phyloP scores from a whole-genome alignment of 64 coral and sea anemone species.

The Porites australiensis region DNA sequence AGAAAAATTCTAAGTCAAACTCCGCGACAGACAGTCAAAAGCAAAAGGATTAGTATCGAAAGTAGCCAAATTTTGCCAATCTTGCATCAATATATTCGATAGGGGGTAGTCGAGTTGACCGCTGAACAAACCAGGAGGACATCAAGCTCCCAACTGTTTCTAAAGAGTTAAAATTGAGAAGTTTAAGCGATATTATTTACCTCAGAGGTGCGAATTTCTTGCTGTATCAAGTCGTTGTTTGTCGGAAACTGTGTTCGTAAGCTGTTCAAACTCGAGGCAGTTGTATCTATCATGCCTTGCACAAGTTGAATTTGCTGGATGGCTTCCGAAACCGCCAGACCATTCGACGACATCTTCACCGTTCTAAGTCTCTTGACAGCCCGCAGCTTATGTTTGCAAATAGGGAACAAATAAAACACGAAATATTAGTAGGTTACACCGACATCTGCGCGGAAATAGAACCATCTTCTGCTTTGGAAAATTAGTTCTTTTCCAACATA shows the following conservation, averaged over 20 bases:
- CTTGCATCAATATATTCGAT: neutral
- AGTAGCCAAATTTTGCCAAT: neutral
- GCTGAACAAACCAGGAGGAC: neutral
- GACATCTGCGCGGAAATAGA: neutral
- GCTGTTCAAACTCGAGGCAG: conserved; percentile 91
- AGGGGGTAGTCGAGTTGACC: neutral
- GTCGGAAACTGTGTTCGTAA: conserved; percentile 88
- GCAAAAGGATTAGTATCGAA: conserved; percentile 15
- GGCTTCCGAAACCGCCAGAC: conserved; percentile 28
- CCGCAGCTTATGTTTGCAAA: conserved; percentile 55
- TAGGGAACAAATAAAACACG: conserved; percentile 23
- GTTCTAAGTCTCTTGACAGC: conserved; percentile 31
- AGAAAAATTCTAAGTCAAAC: neutral
- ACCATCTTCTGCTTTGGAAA: neutral
- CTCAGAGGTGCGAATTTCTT: conserved; percentile 98
- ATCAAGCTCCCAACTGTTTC: neutral
- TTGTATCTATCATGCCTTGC: conserved; percentile 96
- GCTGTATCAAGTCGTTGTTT: conserved; percentile 96
- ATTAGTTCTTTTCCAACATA: neutral
- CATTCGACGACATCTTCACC: conserved; percentile 35
- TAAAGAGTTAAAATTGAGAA: neutral
- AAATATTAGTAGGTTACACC: neutral
- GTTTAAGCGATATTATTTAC: conserved; percentile 34
- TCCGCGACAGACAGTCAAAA: neutral
- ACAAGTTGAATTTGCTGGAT: conserved; percentile 86